Evolutionary conservation across 2,113 vertebrate genomes (phyloP).

Genomic region (Danionella cerebrum): DNA sequence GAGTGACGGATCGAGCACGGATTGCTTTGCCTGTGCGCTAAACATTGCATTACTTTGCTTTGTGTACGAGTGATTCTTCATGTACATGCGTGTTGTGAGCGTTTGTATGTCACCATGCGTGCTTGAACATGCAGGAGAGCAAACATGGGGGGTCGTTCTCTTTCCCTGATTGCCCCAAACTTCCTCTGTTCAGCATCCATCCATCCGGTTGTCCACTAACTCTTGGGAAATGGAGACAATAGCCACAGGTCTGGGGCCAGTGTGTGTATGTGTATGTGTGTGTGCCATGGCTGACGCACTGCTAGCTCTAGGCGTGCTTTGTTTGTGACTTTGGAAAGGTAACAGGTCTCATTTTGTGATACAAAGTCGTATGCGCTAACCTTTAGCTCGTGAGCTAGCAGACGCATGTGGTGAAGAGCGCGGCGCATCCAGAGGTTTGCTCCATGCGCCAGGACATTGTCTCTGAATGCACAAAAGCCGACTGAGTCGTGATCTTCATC

Average conservation of each 20-base stretch:
- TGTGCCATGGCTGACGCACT: background rate
- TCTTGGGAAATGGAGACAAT: background rate
- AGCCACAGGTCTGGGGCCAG: constrained; percentile 1
- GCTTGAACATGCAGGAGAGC: constrained; percentile 48
- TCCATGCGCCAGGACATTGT: background rate
- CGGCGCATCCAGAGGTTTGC: constrained; percentile 1
- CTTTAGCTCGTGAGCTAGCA: background rate
- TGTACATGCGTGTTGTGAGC: background rate
- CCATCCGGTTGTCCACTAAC: background rate
- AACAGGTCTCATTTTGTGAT: background rate
- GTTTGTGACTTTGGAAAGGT: background rate
- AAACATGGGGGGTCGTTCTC: constrained; percentile 34
- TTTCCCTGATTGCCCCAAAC: background rate
- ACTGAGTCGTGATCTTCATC: background rate
- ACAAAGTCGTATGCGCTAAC: background rate
- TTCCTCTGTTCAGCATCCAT: background rate
- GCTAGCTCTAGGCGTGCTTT: background rate
- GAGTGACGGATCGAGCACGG: no score
- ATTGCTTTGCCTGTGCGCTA: constrained; percentile 14
- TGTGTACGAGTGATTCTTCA: background rate
- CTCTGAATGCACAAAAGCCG: background rate
- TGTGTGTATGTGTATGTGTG: background rate
- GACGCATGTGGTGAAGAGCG: background rate
- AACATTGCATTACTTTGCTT: constrained; percentile 30
- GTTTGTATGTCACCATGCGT: constrained; percentile 34